These are phyloP conservation scores for Lacanobia oleracea DNA, from an alignment of 2,888 invertebrate species.

Conservation along the genomic window DNA sequence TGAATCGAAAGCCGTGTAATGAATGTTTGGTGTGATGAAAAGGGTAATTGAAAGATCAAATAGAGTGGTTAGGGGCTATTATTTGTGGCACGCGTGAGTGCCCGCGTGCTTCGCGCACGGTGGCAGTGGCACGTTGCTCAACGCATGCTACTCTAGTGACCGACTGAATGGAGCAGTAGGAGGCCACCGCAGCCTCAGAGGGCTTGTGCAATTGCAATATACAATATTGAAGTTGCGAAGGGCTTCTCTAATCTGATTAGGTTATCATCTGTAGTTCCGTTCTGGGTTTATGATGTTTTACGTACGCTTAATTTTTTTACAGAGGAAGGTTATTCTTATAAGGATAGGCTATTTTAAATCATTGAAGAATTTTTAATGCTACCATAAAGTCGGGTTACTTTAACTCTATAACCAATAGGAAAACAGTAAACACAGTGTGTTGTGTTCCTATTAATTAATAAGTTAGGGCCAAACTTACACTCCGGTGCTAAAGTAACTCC, in stretches of 20 bases:
- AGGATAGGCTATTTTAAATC: neutral
- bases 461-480: too few relatives aligned
- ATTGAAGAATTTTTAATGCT: too few relatives aligned
- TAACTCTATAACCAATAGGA: too few relatives aligned
- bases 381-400: too few relatives aligned
- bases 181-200: conserved; percentile 66
- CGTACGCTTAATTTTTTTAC: conserved; percentile 3
- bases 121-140: conserved; percentile 68
- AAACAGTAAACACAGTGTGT: too few relatives aligned
- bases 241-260: conserved; percentile 69
- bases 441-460: too few relatives aligned
- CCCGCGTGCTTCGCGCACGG: conserved; percentile 64
- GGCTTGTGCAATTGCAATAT: conserved; percentile 75
- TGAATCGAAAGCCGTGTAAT: conserved; percentile 39
- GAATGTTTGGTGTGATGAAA: conserved; percentile 24
- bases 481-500: too few relatives aligned
- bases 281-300: conserved; percentile 47
- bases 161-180: conserved; percentile 70
- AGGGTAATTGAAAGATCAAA: conserved; percentile 49
- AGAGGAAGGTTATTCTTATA: neutral
- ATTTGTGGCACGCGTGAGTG: conserved; percentile 74
- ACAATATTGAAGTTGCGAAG: conserved; percentile 73
- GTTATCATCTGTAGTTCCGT: conserved; percentile 68
- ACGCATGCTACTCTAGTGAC: conserved; percentile 63
- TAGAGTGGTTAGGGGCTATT: conserved; percentile 64